A percentile compares a stretch with the other conserved stretches of the same genome.
phyloP scores from a whole-genome alignment of 2,888 invertebrate genomes.

The Ypsolopha scabrella region DNA sequence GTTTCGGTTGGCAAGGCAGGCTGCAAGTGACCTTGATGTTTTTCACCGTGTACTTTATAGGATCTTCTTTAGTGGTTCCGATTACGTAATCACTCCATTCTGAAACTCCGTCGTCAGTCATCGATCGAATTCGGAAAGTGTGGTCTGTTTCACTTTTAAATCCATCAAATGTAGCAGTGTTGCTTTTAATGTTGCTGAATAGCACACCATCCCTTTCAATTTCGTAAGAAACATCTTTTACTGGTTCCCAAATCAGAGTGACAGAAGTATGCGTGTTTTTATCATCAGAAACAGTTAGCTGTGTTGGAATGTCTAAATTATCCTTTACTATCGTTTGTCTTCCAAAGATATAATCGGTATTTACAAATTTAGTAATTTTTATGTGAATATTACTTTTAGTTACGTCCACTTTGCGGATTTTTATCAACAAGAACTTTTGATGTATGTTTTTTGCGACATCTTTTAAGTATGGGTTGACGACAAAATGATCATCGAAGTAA shows the following conservation, averaged over 20 bases:
- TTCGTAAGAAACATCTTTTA: slow-evolving; percentile 1
- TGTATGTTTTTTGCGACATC: slow-evolving; percentile 17
- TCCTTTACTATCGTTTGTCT: slow-evolving; percentile 16
- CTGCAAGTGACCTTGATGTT: slow-evolving; percentile 29
- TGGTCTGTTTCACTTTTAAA: slow-evolving; percentile 31
- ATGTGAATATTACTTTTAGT: slow-evolving; percentile 34
- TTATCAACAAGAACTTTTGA: slow-evolving; percentile 41
- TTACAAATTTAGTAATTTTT: slow-evolving; percentile 36
- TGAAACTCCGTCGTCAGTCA: slow-evolving; percentile 28
- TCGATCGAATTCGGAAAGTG: slow-evolving; percentile 39
- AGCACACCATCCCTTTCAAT: slow-evolving; percentile 29
- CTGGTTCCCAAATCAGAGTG: slow-evolving; percentile 8
- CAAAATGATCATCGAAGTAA: slow-evolving; percentile 32
- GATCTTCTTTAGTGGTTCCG: slow-evolving; percentile 28
- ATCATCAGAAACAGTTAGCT: neutral
- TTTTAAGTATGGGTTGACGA: slow-evolving; percentile 38
- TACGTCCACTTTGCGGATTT: slow-evolving; percentile 37
- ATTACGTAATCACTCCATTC: slow-evolving; percentile 41
- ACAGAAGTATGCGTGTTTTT: slow-evolving; percentile 25
- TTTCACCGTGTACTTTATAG: slow-evolving; percentile 26
- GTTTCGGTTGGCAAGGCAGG: slow-evolving; percentile 26
- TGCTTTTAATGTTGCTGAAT: slow-evolving; percentile 34
- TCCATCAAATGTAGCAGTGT: slow-evolving; percentile 28
- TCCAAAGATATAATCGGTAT: slow-evolving; percentile 25
- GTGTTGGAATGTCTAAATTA: slow-evolving; percentile 12